These are phyloP conservation scores for Acleris emargana DNA, from an alignment of 2,888 invertebrate genomes.

Conservation along the genomic window DNA sequence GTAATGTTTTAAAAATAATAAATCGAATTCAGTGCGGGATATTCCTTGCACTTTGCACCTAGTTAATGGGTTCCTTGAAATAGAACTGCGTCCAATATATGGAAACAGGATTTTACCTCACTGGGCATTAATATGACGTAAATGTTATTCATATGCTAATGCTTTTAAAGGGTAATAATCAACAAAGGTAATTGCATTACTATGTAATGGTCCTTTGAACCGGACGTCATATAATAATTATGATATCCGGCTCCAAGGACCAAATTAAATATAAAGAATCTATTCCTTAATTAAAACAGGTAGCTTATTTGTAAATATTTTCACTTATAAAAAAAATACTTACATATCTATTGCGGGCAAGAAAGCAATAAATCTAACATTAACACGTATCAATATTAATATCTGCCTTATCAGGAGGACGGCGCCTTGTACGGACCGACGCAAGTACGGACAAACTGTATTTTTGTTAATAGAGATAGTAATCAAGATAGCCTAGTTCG, in stretches of 20 bases:
- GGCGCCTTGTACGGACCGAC: slow-evolving; percentile 34
- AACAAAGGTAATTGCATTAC: no score
- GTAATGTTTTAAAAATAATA: no score
- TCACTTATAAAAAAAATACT: slow-evolving; percentile 12
- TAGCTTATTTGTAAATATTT: slow-evolving; percentile 1
- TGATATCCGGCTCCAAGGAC: slow-evolving; percentile 3
- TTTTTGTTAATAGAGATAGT: slow-evolving; percentile 37
- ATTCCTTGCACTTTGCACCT: no score
- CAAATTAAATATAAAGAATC: not conserved
- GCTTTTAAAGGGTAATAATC: no score
- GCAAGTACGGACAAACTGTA: slow-evolving; percentile 27
- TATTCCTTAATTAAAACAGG: not conserved
- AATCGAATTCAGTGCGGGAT: no score
- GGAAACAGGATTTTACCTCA: no score
- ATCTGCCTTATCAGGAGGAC: slow-evolving; percentile 29
- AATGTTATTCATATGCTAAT: no score
- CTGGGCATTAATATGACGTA: no score
- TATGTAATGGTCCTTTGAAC: no score
- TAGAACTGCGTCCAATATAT: no score
- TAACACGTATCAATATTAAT: slow-evolving; percentile 38
- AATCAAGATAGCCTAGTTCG: slow-evolving; percentile 34
- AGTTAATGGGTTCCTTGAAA: no score
- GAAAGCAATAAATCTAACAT: slow-evolving; percentile 37
- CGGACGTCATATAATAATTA: no score
- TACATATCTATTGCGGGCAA: slow-evolving; percentile 12